These are phyloP conservation scores for Therioaphis trifolii DNA, from an alignment of 2,888 invertebrate species.

Conservation along the genomic window DNA sequence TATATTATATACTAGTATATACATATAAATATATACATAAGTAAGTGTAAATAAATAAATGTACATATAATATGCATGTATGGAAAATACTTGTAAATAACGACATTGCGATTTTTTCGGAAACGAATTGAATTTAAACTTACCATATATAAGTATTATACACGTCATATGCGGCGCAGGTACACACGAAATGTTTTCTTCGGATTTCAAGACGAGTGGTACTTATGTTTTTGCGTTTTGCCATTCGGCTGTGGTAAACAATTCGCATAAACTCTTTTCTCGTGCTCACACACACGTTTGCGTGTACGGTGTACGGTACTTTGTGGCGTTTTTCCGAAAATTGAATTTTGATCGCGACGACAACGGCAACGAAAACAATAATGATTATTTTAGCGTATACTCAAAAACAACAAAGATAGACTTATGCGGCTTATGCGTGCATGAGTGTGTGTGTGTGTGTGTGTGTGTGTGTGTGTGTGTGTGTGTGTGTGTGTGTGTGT, in stretches of 20 bases:
- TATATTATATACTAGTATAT: no score
- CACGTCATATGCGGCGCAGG: background rate
- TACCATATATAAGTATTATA: no score
- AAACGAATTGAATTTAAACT: background rate
- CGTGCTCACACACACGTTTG: background rate
- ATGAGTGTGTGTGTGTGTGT: no score
- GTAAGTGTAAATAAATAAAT: no score
- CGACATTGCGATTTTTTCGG: background rate
- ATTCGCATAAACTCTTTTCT: background rate
- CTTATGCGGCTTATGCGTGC: no score
- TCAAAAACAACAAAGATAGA: no score
- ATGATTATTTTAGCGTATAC: background rate
- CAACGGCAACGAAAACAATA: background rate
- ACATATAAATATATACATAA: background rate
- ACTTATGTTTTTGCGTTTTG: background rate
- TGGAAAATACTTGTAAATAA: slow-evolving; percentile 19
- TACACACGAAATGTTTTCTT: background rate
- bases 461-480: no score
- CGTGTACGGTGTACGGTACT: background rate
- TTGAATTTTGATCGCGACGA: slow-evolving; percentile 3
- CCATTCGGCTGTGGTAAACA: background rate
- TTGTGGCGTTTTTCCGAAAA: background rate
- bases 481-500: no score
- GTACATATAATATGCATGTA: no score
- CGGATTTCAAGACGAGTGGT: background rate